Conservation (phyloP, 2,797 vertebrate genomes). For the Anguilla pacifica region DNA sequence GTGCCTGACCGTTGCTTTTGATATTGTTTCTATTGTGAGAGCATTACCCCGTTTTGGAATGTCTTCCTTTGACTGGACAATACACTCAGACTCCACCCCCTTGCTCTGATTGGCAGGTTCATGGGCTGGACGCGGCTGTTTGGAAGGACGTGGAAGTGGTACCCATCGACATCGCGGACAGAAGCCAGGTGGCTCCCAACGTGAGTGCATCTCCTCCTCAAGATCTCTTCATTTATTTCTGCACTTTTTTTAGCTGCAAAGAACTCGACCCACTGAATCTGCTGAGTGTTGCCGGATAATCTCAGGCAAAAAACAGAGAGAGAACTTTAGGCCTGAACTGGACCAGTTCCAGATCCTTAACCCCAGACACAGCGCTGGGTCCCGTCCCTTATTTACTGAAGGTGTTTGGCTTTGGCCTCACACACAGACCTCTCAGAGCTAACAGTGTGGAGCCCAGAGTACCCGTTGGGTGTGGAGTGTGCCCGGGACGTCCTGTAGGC, state of each 20-base stretch:
- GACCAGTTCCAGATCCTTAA: too few relatives aligned
- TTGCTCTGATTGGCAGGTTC: slow-evolving; percentile 74
- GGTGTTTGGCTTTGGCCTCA: too few relatives aligned
- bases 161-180: slow-evolving; percentile 90
- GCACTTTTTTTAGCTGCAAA: too few relatives aligned
- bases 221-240: not conserved
- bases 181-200: slow-evolving; percentile 77
- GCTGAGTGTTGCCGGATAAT: too few relatives aligned
- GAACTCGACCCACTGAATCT: too few relatives aligned
- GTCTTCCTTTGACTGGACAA: not conserved
- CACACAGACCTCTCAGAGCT: not conserved
- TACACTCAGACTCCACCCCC: not conserved
- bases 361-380: too few relatives aligned
- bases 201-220: slow-evolving; percentile 72
- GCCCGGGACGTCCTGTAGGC: not conserved
- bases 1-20: not conserved
- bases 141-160: slow-evolving; percentile 85
- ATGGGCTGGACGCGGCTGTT: slow-evolving; percentile 77
- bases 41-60: not conserved
- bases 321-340: too few relatives aligned
- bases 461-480: too few relatives aligned
- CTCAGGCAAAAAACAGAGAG: too few relatives aligned
- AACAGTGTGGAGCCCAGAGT: not conserved
- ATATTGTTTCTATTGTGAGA: not conserved
- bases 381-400: too few relatives aligned